phyloP scores from a whole-genome alignment of 2,113 vertebrate species.

The Centropristis striata region DNA sequence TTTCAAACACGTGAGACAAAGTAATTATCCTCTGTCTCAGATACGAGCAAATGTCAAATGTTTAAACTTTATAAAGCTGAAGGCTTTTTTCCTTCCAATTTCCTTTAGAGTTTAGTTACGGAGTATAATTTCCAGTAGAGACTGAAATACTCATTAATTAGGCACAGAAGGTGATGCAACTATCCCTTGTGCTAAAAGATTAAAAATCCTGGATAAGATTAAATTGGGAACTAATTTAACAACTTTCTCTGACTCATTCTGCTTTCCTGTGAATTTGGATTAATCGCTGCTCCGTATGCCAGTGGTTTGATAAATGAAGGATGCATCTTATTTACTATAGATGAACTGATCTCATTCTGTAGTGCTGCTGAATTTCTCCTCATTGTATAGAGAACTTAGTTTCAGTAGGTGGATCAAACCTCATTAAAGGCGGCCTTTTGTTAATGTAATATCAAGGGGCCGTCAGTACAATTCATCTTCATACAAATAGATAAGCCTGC shows the following conservation, averaged over 20 bases:
- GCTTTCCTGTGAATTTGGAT: neutral
- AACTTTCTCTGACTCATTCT: conserved; percentile 16
- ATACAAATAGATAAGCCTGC: conserved; percentile 2
- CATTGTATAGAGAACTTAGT: neutral
- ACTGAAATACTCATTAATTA: conserved; percentile 31
- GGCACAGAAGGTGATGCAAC: conserved; percentile 22
- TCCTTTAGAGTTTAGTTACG: conserved; percentile 15
- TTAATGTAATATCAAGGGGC: conserved; percentile 6
- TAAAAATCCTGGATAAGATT: neutral
- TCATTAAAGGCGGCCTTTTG: neutral
- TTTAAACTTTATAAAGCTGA: neutral
- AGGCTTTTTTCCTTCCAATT: neutral
- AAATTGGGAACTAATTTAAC: conserved; percentile 26
- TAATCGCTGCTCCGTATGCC: neutral
- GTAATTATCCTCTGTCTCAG: neutral
- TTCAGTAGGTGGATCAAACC: conserved; percentile 17
- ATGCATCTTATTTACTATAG: neutral
- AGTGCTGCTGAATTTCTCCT: conserved; percentile 21
- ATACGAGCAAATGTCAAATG: neutral
- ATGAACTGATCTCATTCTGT: conserved; percentile 22
- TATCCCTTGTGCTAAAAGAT: conserved; percentile 25
- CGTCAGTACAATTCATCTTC: conserved; percentile 3
- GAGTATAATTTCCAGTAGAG: conserved; percentile 3
- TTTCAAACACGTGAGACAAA: neutral
- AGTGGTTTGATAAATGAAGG: conserved; percentile 6